A percentile compares a stretch with the other conserved stretches of the same genome.
Conservation (phyloP, 2,113 vertebrate genomes). For the Tamias sibiricus region DNA sequence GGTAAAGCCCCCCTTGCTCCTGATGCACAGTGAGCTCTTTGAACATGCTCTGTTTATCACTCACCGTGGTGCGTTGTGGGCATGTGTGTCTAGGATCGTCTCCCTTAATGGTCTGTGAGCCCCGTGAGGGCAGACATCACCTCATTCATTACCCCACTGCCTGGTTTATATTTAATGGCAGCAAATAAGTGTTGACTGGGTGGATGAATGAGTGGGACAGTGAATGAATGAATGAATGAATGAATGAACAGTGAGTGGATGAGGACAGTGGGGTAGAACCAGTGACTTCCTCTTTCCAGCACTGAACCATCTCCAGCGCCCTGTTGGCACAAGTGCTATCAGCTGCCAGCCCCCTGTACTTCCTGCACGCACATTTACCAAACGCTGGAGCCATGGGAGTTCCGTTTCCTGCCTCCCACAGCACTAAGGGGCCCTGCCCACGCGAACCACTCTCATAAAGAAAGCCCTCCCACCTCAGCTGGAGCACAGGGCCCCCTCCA, state of each 20-base stretch:
- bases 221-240: background rate
- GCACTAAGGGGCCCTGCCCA: background rate
- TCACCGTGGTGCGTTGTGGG: background rate
- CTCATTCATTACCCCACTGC: background rate
- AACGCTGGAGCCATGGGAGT: background rate
- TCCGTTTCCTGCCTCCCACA: background rate
- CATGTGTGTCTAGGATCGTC: background rate
- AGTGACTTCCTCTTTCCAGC: background rate
- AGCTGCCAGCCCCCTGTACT: background rate
- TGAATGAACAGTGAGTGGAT: background rate
- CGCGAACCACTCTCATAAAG: background rate
- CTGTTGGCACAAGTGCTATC: background rate
- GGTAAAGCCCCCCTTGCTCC: background rate
- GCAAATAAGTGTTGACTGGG: background rate
- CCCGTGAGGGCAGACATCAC: background rate
- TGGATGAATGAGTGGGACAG: background rate
- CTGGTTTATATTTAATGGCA: background rate
- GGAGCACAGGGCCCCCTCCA: background rate
- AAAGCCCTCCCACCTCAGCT: background rate
- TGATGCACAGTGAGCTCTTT: background rate
- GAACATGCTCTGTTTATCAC: background rate
- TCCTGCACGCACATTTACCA: background rate
- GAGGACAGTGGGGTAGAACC: background rate
- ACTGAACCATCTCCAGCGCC: background rate
- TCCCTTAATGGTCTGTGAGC: background rate